These are phyloP conservation scores for Aselliscus stoliczkanus DNA, from an alignment of 2,797 vertebrate genomes.

Conservation along the genomic window DNA sequence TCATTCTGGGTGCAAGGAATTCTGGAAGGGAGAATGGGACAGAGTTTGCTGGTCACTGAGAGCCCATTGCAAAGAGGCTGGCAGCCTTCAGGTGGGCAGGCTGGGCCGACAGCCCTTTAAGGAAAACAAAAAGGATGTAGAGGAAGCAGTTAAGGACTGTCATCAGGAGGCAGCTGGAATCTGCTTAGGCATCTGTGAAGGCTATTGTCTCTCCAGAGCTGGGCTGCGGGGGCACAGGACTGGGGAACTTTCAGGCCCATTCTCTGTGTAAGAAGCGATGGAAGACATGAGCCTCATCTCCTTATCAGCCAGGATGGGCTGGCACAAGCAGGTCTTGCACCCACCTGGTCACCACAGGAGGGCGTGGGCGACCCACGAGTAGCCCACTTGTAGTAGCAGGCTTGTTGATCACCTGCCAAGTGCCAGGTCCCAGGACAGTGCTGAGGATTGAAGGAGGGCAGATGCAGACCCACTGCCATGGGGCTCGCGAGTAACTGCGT, in stretches of 20 bases:
- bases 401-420: neutral
- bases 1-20: neutral
- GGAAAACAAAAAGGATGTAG: neutral
- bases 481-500: neutral
- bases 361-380: neutral
- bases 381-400: no score
- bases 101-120: neutral
- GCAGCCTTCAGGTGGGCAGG: neutral
- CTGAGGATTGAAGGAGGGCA: neutral
- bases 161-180: slow-evolving; percentile 69
- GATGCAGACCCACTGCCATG: neutral
- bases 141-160: slow-evolving; percentile 74
- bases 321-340: neutral
- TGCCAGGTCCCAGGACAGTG: neutral
- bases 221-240: fast-evolving
- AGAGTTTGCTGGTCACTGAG: neutral
- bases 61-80: neutral
- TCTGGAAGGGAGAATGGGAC: neutral
- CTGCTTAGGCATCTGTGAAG: slow-evolving; percentile 69
- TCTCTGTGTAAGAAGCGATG: neutral
- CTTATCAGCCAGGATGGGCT: neutral
- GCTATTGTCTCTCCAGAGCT: slow-evolving; percentile 43
- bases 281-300: neutral
- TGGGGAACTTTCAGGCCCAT: neutral
- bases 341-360: neutral